Evolutionary conservation across 2,797 vertebrate species (phyloP).

Genomic region (Avahi laniger): DNA sequence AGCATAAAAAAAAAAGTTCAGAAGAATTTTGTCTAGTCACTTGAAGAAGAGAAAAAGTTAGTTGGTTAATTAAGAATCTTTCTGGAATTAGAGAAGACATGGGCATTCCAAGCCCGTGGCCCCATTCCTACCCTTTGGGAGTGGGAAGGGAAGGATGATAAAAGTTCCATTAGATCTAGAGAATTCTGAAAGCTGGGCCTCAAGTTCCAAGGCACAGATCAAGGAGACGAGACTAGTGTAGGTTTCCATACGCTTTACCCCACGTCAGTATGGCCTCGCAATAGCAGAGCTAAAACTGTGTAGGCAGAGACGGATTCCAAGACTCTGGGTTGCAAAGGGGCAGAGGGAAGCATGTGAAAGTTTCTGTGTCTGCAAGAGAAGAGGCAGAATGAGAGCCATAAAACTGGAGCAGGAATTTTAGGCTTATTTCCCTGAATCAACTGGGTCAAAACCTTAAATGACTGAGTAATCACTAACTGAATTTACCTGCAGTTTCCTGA

Average conservation of each 20-base stretch:
- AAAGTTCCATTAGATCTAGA: not conserved
- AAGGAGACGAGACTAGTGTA: not conserved
- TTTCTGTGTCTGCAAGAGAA: not conserved
- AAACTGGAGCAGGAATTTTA: not conserved
- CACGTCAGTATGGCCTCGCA: not conserved
- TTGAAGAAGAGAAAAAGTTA: not conserved
- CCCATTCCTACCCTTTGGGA: not conserved
- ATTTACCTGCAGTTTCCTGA: constrained; percentile 28
- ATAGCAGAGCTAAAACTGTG: not conserved
- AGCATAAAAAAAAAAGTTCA: not conserved
- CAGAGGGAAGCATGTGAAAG: not conserved
- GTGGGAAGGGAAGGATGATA: not conserved
- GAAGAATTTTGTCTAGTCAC: not conserved
- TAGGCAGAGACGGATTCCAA: not conserved
- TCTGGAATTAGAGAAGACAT: not conserved
- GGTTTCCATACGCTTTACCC: not conserved
- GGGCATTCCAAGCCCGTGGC: not conserved
- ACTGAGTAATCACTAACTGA: not conserved
- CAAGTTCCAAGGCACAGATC: not conserved
- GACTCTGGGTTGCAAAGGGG: not conserved
- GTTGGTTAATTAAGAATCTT: not conserved
- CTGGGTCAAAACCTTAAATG: not conserved
- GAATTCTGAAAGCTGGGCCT: not conserved
- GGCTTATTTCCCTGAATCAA: not conserved
- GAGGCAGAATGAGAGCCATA: not conserved